Evolutionary conservation across 2,888 invertebrate genomes (phyloP).

Genomic region (Merodon equestris): DNA sequence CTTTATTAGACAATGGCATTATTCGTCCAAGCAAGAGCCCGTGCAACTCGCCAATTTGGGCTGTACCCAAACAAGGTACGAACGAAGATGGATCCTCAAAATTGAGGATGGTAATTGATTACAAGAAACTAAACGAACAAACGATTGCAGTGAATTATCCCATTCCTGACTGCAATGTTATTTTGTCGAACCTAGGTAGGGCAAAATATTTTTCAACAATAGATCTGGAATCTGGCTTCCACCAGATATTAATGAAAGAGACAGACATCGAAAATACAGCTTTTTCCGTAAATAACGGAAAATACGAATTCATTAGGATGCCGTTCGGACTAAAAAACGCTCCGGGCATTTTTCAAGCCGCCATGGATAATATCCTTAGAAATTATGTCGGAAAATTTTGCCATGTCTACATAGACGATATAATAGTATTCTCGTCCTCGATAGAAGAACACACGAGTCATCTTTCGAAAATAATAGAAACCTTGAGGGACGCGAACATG

Average conservation of each 20-base stretch:
- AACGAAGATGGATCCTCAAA: not conserved
- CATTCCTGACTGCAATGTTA: constrained; percentile 1
- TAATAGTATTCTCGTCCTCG: constrained; percentile 26
- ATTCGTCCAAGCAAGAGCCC: not conserved
- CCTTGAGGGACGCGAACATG: constrained; percentile 23
- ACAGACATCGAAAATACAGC: constrained; percentile 7
- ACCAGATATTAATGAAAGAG: constrained; percentile 9
- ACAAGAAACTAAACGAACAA: constrained; percentile 4
- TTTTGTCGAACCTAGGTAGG: constrained; percentile 4
- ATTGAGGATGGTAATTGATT: constrained; percentile 11
- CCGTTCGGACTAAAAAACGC: constrained; percentile 27
- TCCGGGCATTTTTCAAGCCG: constrained; percentile 14
- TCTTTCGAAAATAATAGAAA: not conserved
- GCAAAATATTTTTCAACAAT: constrained; percentile 10
- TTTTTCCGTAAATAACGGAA: constrained; percentile 13
- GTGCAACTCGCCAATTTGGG: constrained; percentile 1
- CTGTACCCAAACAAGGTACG: constrained; percentile 4
- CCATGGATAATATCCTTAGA: constrained; percentile 12
- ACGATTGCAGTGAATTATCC: constrained; percentile 5
- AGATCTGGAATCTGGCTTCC: constrained; percentile 11
- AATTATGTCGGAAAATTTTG: constrained; percentile 17
- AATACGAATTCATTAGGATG: constrained; percentile 22
- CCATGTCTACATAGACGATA: constrained; percentile 21
- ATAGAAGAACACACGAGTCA: not conserved
- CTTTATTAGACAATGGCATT: not conserved